Percentiles rank a stretch among this genome's conserved stretches.
Evolutionary conservation across 2,113 vertebrate genomes (phyloP).

Genomic region (Mormoops blainvillei): DNA sequence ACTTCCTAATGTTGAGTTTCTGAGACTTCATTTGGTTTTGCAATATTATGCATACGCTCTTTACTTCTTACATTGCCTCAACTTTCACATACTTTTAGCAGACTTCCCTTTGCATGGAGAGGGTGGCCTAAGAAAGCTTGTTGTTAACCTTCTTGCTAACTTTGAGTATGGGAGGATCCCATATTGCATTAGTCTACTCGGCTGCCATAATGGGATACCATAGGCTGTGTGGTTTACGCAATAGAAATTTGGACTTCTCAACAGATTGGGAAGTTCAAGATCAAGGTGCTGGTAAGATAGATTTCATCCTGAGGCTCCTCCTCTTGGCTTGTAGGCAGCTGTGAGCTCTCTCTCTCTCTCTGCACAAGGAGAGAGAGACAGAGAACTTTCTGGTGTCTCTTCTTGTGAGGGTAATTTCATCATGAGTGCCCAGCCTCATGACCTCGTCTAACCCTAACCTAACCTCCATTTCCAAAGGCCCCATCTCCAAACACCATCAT

Average conservation of each 20-base stretch:
- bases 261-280: not conserved
- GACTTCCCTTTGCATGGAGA: not conserved
- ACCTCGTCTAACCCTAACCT: not conserved
- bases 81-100: not conserved
- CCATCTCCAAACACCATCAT: not conserved
- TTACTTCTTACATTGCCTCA: not conserved
- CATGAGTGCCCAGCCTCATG: not conserved
- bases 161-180: not conserved
- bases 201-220: not conserved
- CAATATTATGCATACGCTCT: not conserved
- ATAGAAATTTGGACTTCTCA: not conserved
- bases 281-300: not conserved
- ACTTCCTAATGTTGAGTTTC: slow-evolving; percentile 9
- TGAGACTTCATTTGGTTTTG: not conserved
- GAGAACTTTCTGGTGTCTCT: not conserved
- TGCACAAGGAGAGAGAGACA: not conserved
- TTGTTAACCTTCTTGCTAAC: not conserved
- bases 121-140: not conserved
- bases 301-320: not conserved
- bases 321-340: not conserved
- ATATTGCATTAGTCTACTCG: not conserved
- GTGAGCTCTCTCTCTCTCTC: not conserved
- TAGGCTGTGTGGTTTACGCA: not conserved
- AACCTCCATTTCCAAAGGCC: not conserved
- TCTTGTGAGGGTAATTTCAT: not conserved